Percentiles rank a stretch among this genome's conserved stretches.
phyloP scores from a whole-genome alignment of 2,797 vertebrate species.

The Acrossocheilus fasciatus region DNA sequence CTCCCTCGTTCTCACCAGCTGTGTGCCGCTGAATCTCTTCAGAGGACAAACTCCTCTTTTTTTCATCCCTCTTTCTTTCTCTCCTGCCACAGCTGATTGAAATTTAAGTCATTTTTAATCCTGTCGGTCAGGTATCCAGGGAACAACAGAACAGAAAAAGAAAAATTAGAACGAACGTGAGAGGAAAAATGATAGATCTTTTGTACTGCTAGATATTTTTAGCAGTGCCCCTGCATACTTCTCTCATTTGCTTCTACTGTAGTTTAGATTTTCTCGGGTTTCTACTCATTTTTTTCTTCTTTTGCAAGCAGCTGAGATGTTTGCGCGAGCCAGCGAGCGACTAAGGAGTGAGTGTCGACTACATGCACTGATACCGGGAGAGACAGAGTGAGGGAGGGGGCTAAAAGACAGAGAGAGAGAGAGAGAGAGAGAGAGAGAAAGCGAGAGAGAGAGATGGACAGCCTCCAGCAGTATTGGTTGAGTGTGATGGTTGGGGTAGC shows the following conservation, averaged over 20 bases:
- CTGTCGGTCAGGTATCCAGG: slow-evolving; percentile 61
- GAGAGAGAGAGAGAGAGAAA: slow-evolving; percentile 5
- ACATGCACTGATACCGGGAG: slow-evolving; percentile 54
- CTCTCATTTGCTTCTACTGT: slow-evolving; percentile 12
- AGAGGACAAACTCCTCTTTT: slow-evolving; percentile 63
- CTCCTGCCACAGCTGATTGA: slow-evolving; percentile 57
- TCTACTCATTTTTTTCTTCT: slow-evolving; percentile 12
- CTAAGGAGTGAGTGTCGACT: slow-evolving; percentile 56
- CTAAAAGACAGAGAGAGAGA: slow-evolving; percentile 14
- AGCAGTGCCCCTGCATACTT: slow-evolving; percentile 43
- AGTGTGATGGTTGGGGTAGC: slow-evolving; percentile 42
- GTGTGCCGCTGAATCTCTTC: slow-evolving; percentile 60
- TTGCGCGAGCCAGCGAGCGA: slow-evolving; percentile 37
- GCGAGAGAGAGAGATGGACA: slow-evolving; percentile 36
- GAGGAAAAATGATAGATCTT: slow-evolving; percentile 37
- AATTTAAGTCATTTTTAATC: slow-evolving; percentile 67
- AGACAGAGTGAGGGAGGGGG: slow-evolving; percentile 27
- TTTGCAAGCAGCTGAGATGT: slow-evolving; percentile 46
- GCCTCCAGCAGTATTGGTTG: slow-evolving; percentile 57
- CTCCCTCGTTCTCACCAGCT: slow-evolving; percentile 61
- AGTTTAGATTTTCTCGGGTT: not conserved
- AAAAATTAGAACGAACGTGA: slow-evolving; percentile 11
- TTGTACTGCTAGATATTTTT: slow-evolving; percentile 55
- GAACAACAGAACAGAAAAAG: slow-evolving; percentile 32
- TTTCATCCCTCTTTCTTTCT: slow-evolving; percentile 58